Evolutionary conservation across 2,797 vertebrate genomes (phyloP).

Genomic region (Microhierax caerulescens): DNA sequence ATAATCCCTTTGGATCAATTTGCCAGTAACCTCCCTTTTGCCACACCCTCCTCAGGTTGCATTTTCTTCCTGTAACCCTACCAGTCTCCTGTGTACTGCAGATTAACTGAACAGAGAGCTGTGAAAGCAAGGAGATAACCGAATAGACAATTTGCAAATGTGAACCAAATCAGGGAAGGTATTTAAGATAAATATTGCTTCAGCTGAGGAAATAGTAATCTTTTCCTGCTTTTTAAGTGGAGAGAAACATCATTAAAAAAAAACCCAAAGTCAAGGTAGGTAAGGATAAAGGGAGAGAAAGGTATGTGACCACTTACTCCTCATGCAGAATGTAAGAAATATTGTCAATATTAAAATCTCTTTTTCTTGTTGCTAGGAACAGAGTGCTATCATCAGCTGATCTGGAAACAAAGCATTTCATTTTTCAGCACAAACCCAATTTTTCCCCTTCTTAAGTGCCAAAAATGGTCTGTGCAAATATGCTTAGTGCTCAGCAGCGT

Average conservation of each 20-base stretch:
- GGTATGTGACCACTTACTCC: not conserved
- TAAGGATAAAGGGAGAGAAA: not conserved
- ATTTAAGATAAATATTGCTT: not conserved
- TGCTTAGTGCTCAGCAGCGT: slow-evolving; percentile 11
- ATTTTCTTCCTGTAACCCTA: not conserved
- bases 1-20: slow-evolving; percentile 12
- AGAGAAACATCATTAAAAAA: not conserved
- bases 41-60: not conserved
- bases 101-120: not conserved
- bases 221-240: not conserved
- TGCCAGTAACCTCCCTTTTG: not conserved
- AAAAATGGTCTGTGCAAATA: slow-evolving; percentile 4
- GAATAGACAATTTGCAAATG: not conserved
- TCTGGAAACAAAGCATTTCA: not conserved
- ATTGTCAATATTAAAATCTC: not conserved
- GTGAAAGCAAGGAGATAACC: not conserved
- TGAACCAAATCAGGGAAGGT: not conserved
- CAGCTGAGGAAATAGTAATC: not conserved
- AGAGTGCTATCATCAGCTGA: not conserved
- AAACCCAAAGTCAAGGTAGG: not conserved
- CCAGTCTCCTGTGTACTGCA: not conserved
- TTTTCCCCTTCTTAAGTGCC: not conserved
- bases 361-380: not conserved
- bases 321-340: not conserved
- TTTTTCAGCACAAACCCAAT: not conserved